Conservation (phyloP, 2,888 invertebrate species). For the Drosophila paracracens region DNA sequence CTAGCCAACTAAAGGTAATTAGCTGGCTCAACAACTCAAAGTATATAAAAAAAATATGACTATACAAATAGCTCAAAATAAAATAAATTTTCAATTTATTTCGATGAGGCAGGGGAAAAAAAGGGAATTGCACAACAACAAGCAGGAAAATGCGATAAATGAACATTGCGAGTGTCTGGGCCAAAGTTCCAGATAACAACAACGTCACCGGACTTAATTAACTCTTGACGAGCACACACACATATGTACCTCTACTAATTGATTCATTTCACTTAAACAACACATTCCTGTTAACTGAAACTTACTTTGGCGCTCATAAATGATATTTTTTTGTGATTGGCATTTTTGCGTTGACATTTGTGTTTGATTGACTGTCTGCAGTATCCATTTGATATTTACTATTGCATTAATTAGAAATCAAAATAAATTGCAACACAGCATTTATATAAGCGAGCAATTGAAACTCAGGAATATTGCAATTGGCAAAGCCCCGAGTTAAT, state of each 20-base stretch:
- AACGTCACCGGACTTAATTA: slow-evolving; percentile 39
- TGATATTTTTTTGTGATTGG: neutral
- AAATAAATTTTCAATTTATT: slow-evolving; percentile 3
- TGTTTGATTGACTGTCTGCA: slow-evolving; percentile 12
- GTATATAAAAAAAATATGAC: neutral
- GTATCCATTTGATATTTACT: slow-evolving; percentile 3
- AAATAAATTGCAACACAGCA: slow-evolving; percentile 5
- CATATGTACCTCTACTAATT: slow-evolving; percentile 8
- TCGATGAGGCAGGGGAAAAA: neutral
- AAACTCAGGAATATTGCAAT: slow-evolving; percentile 26
- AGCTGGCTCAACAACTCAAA: slow-evolving; percentile 3
- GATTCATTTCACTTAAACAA: slow-evolving; percentile 19
- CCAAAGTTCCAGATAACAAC: slow-evolving; percentile 38
- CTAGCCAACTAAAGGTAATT: slow-evolving; percentile 19
- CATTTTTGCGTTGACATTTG: slow-evolving; percentile 1
- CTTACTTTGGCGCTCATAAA: neutral
- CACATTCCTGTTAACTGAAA: neutral
- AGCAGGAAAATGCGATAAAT: slow-evolving; percentile 27
- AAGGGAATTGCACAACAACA: neutral
- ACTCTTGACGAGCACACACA: slow-evolving; percentile 17
- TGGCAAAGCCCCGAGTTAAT: slow-evolving; percentile 14
- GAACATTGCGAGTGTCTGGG: slow-evolving; percentile 21
- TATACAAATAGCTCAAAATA: neutral
- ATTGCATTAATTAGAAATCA: slow-evolving; percentile 16
- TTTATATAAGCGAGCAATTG: slow-evolving; percentile 8